Base-by-base conservation (phyloP, 2,113 vertebrate genomes). In the Notothenia rossii region DNA sequence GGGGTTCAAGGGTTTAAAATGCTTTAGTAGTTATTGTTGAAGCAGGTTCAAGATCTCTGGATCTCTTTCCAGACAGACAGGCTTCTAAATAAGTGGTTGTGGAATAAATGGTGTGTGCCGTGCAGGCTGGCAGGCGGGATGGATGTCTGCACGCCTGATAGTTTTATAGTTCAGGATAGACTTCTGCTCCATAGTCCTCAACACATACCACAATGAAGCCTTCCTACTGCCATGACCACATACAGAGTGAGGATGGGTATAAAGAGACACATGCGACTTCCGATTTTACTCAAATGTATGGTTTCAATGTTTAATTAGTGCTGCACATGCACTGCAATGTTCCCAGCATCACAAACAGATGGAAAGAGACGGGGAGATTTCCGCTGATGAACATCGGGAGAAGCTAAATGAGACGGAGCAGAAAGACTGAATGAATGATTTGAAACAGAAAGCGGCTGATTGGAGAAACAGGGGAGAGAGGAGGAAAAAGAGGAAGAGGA, bases 51-150 rank as follows among this genome's bases (percentile, higher is more conserved):
- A 11, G 6, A 4, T 36, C 29, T 3, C 29, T 25, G 17, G 33
- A 6, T 76, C 54, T 61, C 29, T 10, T 46, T 43, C 77, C 70
- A 54, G 71, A 43, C 72, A 65, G 61, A 63, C 58, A 12, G 77
- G 69, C 63, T 72, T 25, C 73, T 85, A 70, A 90, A 92, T 84
- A 79, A 89, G 82, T 74, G 67, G 87, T 83, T 49, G 62, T 72
- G 75, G 75, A 83, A 83, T 70, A 73, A 84, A 58, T 86, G 82
- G 78, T 59, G 40, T 83, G 75, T 83, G 84, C 61, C 58, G 59
- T 56, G 64, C 75, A 40, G n/a, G 43, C 71, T n/a, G 45, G 56
- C 61, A n/a, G 45, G 51, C 40, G 66, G 67, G 81, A 85, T 60
- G 68, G 88, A 81, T 62, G 90, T n/a, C 36, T 22, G 62, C 55